phyloP scores from a whole-genome alignment of 2,113 vertebrate species.

The Melanerpes aurifrons region DNA sequence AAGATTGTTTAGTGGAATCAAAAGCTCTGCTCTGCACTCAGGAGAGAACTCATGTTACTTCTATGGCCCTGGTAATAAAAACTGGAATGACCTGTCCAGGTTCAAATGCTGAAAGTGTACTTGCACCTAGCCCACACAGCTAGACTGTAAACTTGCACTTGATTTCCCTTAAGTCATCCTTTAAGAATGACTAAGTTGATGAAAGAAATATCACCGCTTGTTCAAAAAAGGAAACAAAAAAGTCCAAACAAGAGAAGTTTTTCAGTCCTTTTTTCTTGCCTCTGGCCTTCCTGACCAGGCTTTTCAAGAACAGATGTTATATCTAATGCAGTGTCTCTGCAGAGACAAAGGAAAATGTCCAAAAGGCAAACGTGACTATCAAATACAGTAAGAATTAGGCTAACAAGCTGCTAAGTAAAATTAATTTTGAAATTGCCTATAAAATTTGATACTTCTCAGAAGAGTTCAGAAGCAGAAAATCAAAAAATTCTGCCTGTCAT shows the following conservation, averaged over 20 bases:
- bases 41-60: neutral
- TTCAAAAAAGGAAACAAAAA: constrained; percentile 19
- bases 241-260: neutral
- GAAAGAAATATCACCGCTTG: neutral
- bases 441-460: neutral
- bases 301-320: neutral
- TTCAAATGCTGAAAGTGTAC: neutral
- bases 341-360: neutral
- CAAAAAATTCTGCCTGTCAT: neutral
- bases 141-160: neutral
- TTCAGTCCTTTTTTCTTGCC: neutral
- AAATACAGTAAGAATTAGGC: neutral
- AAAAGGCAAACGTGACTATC: neutral
- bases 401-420: neutral
- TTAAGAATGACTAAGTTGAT: constrained; percentile 21
- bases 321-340: neutral
- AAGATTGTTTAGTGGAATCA: neutral
- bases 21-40: neutral
- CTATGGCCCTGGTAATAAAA: neutral
- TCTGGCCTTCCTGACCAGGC: neutral
- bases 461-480: neutral
- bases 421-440: neutral
- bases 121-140: neutral
- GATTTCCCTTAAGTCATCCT: neutral
- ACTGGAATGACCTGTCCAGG: neutral